phyloP scores from a whole-genome alignment of 2,888 invertebrate genomes.

The Plagodis pulveraria region DNA sequence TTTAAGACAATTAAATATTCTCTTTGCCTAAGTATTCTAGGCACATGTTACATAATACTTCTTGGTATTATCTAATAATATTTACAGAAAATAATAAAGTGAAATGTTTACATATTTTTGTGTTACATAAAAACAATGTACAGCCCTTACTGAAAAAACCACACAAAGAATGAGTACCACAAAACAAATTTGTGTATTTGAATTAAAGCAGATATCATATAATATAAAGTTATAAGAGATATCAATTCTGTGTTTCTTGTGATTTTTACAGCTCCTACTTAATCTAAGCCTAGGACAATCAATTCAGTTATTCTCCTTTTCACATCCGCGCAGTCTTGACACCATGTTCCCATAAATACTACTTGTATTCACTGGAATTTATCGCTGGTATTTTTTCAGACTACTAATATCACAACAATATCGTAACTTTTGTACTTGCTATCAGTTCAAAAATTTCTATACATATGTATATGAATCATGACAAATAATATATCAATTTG shows the following conservation, averaged over 20 bases:
- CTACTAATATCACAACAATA: conserved; percentile 57
- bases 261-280: conserved; percentile 31
- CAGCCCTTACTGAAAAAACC: background rate
- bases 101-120: too few species aligned
- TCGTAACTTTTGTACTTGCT: conserved; percentile 64
- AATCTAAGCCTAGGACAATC: conserved; percentile 40
- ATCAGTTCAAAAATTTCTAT: conserved; percentile 48
- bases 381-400: conserved; percentile 43
- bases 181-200: background rate
- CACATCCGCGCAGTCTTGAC: conserved; percentile 41
- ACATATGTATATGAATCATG: conserved; percentile 22
- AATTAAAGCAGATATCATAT: background rate
- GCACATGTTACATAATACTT: too few species aligned
- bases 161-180: background rate
- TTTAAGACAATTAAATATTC: too few species aligned
- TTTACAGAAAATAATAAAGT: background rate
- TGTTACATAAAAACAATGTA: too few species aligned
- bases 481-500: conserved; percentile 20
- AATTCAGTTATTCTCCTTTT: conserved; percentile 55
- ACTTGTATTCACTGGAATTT: conserved; percentile 41
- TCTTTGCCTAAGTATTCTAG: too few species aligned
- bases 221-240: background rate
- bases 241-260: conserved; percentile 25
- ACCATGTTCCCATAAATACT: conserved; percentile 43
- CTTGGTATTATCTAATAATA: background rate